These are phyloP conservation scores for Calonectris borealis DNA, from an alignment of 2,113 vertebrate species.

Conservation along the genomic window DNA sequence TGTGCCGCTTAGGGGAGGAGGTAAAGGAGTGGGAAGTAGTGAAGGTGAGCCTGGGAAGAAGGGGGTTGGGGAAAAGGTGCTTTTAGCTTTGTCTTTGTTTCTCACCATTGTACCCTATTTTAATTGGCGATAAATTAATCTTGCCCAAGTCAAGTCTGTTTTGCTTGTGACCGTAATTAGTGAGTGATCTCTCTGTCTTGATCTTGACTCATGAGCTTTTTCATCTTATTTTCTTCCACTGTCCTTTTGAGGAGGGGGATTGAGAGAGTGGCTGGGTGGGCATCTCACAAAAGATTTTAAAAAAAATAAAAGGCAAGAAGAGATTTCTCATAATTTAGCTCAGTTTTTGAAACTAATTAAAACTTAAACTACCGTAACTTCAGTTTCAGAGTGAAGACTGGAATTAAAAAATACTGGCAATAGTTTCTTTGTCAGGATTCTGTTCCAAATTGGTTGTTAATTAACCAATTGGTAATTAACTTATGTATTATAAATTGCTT, in stretches of 20 bases:
- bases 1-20: accelerated
- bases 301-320: too few relatives aligned
- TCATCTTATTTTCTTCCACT: not conserved
- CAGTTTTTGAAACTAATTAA: not conserved
- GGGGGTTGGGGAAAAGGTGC: too few relatives aligned
- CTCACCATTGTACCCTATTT: not conserved
- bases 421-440: not conserved
- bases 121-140: not conserved
- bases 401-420: not conserved
- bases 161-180: accelerated
- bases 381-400: not conserved
- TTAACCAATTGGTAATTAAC: not conserved
- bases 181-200: not conserved
- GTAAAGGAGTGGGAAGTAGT: not conserved
- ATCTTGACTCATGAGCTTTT: not conserved
- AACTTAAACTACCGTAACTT: not conserved
- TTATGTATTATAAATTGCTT: not conserved
- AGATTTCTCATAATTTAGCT: not conserved
- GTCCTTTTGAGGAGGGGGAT: not conserved
- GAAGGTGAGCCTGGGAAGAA: not conserved
- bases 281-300: too few relatives aligned
- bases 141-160: not conserved
- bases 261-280: not conserved
- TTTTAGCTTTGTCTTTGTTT: not conserved
- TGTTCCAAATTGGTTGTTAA: not conserved